These are phyloP conservation scores for Coracias cyanogaster DNA, from an alignment of 2,797 vertebrate species.

Conservation along the genomic window DNA sequence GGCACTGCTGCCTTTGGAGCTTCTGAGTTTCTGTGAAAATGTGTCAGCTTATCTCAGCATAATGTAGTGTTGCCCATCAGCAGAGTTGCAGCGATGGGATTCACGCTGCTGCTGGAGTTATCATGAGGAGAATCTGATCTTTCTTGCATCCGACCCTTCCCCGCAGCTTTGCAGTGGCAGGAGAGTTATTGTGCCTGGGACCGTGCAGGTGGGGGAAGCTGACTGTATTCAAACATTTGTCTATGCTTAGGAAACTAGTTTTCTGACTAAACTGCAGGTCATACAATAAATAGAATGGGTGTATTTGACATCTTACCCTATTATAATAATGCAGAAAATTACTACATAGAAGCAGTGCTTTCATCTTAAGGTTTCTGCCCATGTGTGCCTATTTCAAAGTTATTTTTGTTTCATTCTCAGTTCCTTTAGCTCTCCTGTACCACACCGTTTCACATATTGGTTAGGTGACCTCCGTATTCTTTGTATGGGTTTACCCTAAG, in stretches of 20 bases:
- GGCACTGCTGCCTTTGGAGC: background rate
- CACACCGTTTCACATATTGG: background rate
- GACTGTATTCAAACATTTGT: background rate
- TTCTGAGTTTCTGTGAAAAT: background rate
- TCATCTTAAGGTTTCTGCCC: constrained; percentile 12
- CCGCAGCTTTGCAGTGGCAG: background rate
- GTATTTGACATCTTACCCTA: constrained; percentile 31
- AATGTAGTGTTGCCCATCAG: background rate
- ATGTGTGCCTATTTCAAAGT: background rate
- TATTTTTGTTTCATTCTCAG: background rate
- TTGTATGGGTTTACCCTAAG: background rate
- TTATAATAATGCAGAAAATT: constrained; percentile 43
- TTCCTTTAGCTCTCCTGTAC: background rate
- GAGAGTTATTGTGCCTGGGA: background rate
- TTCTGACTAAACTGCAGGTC: constrained; percentile 21
- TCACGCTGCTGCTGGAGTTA: background rate
- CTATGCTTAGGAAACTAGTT: constrained; percentile 22
- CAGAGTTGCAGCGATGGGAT: background rate
- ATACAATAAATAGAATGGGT: constrained; percentile 23
- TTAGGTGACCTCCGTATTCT: background rate
- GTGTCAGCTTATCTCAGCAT: background rate
- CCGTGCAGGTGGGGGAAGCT: background rate
- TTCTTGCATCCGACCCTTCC: background rate
- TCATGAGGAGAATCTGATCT: background rate
- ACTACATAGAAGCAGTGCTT: constrained; percentile 7